A percentile compares a stretch with the other conserved stretches of the same genome.
Evolutionary conservation across 2,888 invertebrate genomes (phyloP).

Genomic region (Tuberolachnus salignus): DNA sequence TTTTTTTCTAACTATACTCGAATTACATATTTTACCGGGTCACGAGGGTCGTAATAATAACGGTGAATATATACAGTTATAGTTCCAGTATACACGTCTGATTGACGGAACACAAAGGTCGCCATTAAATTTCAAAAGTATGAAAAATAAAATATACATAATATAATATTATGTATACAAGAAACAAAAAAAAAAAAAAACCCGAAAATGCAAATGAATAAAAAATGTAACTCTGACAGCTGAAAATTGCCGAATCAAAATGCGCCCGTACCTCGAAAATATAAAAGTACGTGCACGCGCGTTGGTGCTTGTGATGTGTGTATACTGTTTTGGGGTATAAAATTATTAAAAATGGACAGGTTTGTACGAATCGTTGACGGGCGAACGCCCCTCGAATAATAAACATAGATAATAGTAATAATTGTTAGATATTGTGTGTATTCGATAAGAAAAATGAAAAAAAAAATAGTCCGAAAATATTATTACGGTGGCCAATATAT

Average conservation of each 20-base stretch:
- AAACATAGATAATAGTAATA: not conserved
- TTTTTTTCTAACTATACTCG: constrained; percentile 13
- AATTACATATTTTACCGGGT: not conserved
- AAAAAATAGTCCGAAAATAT: not conserved
- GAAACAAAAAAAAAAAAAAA: too few relatives aligned
- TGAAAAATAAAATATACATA: too few relatives aligned
- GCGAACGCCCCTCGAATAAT: not conserved
- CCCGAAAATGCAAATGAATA: too few relatives aligned
- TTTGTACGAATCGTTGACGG: not conserved
- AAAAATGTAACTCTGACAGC: constrained; percentile 21
- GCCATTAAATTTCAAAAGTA: not conserved
- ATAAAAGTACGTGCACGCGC: not conserved
- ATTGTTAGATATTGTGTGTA: not conserved
- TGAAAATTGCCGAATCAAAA: constrained; percentile 4
- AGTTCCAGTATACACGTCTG: not conserved
- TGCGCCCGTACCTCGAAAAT: not conserved
- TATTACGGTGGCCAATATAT: too few relatives aligned
- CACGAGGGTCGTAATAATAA: too few relatives aligned
- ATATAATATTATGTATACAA: not conserved
- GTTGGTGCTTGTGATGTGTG: not conserved
- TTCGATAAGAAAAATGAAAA: not conserved
- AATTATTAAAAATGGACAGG: constrained; percentile 13
- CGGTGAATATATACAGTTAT: too few relatives aligned
- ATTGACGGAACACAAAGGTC: too few relatives aligned
- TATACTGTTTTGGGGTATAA: not conserved